Conservation (phyloP, 2,888 invertebrate genomes). For the Urechis unicinctus region DNA sequence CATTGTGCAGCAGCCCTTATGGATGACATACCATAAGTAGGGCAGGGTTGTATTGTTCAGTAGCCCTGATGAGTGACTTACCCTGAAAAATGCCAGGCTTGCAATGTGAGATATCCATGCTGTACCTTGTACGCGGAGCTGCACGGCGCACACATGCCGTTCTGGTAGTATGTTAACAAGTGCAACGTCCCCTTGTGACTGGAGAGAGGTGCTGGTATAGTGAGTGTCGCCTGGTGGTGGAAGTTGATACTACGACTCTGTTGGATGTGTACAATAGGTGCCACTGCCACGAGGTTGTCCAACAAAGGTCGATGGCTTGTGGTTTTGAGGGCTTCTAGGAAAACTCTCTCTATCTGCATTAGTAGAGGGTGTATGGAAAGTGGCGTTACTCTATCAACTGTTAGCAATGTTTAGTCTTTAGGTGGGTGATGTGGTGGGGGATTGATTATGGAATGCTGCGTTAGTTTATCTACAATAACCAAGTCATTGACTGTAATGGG, state of each 20-base stretch:
- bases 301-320: slow-evolving; percentile 17
- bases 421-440: too few relatives aligned
- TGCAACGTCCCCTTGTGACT: slow-evolving; percentile 29
- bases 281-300: slow-evolving; percentile 34
- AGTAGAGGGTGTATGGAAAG: neutral
- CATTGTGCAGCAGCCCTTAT: too few relatives aligned
- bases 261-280: slow-evolving; percentile 32
- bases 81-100: slow-evolving; percentile 40
- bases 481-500: too few relatives aligned
- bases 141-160: slow-evolving; percentile 39
- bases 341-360: slow-evolving; percentile 19
- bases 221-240: slow-evolving; percentile 29
- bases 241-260: slow-evolving; percentile 18
- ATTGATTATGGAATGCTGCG: neutral
- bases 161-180: slow-evolving; percentile 36
- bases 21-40: too few relatives aligned
- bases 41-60: too few relatives aligned
- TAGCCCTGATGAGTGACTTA: slow-evolving; percentile 24
- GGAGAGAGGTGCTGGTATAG: slow-evolving; percentile 33
- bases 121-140: slow-evolving; percentile 30
- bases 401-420: too few relatives aligned
- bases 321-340: slow-evolving; percentile 11
- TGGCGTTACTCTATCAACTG: too few relatives aligned
- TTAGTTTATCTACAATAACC: too few relatives aligned
- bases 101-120: slow-evolving; percentile 32